Evolutionary conservation across 2,888 invertebrate species (phyloP), one percentile per base, ranked within the genome.

Genomic region (Perithous albicinctus): DNA sequence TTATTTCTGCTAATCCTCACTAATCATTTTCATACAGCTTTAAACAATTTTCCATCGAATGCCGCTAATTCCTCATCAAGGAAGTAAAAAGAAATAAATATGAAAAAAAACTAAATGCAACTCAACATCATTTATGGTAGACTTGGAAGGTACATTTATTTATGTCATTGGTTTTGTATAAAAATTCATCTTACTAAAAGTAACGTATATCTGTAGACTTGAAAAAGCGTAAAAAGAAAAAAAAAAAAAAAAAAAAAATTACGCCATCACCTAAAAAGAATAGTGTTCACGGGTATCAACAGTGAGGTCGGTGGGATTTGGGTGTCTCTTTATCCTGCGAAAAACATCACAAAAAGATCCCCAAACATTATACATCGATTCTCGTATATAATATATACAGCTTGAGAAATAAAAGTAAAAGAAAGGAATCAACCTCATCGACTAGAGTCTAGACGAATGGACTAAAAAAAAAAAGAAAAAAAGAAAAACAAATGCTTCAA

Each of bases 401-500:
- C 46, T 51, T 48, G 23, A 64, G 56, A 23, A 67, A 18, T 3
- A 43, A 46, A 41, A 43, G 3, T 2, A n/a, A 73, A 46, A 38
- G 54, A 54, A n/a, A 3, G 23, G 8, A 35, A 32, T 43, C 35
- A 43, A 64, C n/a, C 15, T 70, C 43, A 59, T 64, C 73, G 48
- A 79, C 66, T 73, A 67, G 43, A 79, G 32, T 70, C 66, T 69
- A 69, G 54, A 59, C 35, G 54, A 70, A 61, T 63, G 61, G 46
- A 76, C 20, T 15, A 1, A 48, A 32, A 64, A 77, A 61, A 20
- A 29, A 75, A 51, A 56, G n/a, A 2, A 56, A 18, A 56, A 12
- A 10, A 26, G 18, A 5, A 56, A n/a, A 32, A 20, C 32, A n/a
- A 20, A 12, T 6, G 18, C 7, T 15, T 88, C 75, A 89, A 63